phyloP scores from a whole-genome alignment of 2,888 invertebrate genomes.

The Heliconius aoede region DNA sequence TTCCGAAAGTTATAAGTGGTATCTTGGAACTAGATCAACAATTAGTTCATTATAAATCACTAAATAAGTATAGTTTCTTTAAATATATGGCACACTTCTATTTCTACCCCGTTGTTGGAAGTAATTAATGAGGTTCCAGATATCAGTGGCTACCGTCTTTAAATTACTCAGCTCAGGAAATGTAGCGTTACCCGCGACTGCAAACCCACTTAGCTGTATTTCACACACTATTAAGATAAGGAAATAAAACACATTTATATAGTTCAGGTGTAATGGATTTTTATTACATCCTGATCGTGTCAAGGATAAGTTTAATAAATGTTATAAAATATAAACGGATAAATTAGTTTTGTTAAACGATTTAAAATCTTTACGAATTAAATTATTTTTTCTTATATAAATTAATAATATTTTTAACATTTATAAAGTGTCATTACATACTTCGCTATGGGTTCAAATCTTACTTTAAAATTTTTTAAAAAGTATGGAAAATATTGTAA shows the following conservation, averaged over 20 bases:
- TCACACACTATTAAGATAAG: constrained; percentile 63
- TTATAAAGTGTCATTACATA: too few species aligned
- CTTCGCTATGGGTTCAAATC: too few species aligned
- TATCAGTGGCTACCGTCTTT: constrained; percentile 77
- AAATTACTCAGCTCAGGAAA: constrained; percentile 80
- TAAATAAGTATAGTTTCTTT: constrained; percentile 73
- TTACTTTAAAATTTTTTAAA: too few species aligned
- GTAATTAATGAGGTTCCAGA: constrained; percentile 77
- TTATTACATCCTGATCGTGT: constrained; percentile 61
- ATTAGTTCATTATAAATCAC: constrained; percentile 69
- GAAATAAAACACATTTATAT: constrained; percentile 47
- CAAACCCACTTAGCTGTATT: constrained; percentile 75
- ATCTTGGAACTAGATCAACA: not conserved
- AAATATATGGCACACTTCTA: constrained; percentile 76
- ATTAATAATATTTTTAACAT: too few species aligned
- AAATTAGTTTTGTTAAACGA: not conserved
- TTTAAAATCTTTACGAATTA: too few species aligned
- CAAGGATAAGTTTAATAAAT: constrained; percentile 13
- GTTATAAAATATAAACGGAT: constrained; percentile 13
- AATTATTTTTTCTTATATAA: too few species aligned
- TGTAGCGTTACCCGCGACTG: constrained; percentile 69
- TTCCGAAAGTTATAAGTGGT: not conserved
- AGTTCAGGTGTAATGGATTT: constrained; percentile 68
- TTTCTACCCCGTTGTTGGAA: constrained; percentile 70
- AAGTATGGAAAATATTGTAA: too few species aligned